phyloP scores from a whole-genome alignment of 2,888 invertebrate genomes.

The Mantis religiosa region DNA sequence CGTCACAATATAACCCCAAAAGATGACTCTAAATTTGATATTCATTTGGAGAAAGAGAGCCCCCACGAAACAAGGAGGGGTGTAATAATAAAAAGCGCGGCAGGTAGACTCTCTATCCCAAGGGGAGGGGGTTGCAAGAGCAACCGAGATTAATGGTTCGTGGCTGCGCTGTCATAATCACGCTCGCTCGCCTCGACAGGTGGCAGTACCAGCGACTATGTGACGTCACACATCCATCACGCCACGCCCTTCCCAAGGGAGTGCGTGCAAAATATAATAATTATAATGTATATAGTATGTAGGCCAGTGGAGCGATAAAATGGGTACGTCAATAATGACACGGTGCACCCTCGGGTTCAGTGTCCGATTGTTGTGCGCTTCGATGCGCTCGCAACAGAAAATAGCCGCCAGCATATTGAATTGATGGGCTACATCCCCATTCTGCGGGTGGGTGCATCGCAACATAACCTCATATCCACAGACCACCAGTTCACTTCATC shows the following conservation, averaged over 20 bases:
- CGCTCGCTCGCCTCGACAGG: not conserved
- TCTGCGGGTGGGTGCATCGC: too few species aligned
- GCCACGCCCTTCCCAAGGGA: not conserved
- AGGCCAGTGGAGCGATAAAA: not conserved
- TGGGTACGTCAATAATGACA: not conserved
- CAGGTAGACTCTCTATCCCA: not conserved
- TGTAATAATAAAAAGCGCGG: not conserved
- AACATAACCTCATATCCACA: too few species aligned
- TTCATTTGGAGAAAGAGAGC: not conserved
- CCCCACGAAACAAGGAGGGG: not conserved
- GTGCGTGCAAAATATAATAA: not conserved
- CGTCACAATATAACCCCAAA: not conserved
- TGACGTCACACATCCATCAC: slow-evolving; percentile 1
- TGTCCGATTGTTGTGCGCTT: not conserved
- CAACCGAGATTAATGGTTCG: not conserved
- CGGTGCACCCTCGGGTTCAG: not conserved
- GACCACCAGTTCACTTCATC: too few species aligned
- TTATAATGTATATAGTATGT: not conserved
- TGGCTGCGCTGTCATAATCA: not conserved
- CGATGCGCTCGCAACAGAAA: not conserved
- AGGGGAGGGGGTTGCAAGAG: not conserved
- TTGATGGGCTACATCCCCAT: not conserved
- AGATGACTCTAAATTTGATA: not conserved
- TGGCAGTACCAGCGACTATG: not conserved
- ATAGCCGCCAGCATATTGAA: not conserved